A percentile compares a stretch with the other conserved stretches of the same genome.
Conservation (phyloP, 2,888 invertebrate species). For the Serripes groenlandicus region DNA sequence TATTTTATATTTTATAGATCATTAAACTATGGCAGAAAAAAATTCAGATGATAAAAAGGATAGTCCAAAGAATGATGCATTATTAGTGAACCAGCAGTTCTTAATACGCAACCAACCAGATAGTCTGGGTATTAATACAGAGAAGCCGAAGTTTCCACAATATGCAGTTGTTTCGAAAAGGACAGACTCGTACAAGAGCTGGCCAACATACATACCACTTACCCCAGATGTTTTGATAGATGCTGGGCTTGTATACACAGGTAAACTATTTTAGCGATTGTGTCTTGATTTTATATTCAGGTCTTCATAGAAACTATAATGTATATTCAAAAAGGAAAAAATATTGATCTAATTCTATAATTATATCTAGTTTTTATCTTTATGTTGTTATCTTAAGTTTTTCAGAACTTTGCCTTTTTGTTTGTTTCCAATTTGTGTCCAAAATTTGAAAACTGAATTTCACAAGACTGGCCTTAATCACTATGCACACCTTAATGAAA, state of each 20-base stretch:
- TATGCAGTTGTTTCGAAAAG: constrained; percentile 37
- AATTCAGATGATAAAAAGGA: neutral
- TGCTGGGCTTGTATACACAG: constrained; percentile 61
- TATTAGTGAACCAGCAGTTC: constrained; percentile 15
- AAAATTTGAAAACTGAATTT: too few species aligned
- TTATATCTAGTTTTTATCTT: too few species aligned
- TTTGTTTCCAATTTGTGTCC: too few species aligned
- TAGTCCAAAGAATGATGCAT: neutral
- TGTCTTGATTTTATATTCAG: neutral
- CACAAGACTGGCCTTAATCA: too few species aligned
- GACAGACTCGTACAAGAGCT: constrained; percentile 35
- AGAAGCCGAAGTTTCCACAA: constrained; percentile 42
- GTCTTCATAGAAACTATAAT: neutral
- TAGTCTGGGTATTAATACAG: constrained; percentile 12
- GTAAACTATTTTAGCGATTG: constrained; percentile 13
- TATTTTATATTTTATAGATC: too few species aligned
- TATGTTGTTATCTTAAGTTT: too few species aligned
- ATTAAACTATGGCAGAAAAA: neutral
- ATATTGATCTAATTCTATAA: too few species aligned
- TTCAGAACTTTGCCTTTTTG: too few species aligned
- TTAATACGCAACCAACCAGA: neutral
- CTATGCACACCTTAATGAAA: too few species aligned
- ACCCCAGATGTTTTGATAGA: constrained; percentile 43
- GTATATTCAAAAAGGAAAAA: too few species aligned
- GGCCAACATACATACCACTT: constrained; percentile 47